Conservation (phyloP, 2,113 vertebrate species). For the Microcebus griseorufus region DNA sequence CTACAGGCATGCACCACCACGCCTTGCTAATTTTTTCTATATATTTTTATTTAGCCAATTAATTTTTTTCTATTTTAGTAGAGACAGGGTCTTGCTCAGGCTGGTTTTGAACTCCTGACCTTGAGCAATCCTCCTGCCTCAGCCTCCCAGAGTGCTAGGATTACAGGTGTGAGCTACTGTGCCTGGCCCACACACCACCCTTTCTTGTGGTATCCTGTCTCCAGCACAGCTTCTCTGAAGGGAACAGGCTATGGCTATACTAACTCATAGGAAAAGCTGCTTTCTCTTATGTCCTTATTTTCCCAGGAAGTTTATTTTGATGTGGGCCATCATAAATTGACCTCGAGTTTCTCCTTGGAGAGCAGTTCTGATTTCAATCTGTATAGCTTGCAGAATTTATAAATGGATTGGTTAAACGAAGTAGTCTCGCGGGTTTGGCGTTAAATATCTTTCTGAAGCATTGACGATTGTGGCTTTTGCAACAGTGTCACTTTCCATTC, state of each 20-base stretch:
- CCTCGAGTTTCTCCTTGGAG: neutral
- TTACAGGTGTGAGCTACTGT: too few species aligned
- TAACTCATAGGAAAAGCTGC: neutral
- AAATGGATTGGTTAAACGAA: constrained; percentile 15
- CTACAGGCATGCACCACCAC: too few species aligned
- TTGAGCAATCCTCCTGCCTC: too few species aligned
- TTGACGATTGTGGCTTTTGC: constrained; percentile 21
- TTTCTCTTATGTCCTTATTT: neutral
- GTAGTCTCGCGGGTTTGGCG: neutral
- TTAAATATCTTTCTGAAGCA: constrained; percentile 27
- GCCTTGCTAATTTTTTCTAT: too few species aligned
- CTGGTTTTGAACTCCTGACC: too few species aligned
- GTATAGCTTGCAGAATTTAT: neutral
- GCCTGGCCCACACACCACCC: too few species aligned
- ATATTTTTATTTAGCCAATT: too few species aligned
- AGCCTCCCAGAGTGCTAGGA: too few species aligned
- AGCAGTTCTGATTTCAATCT: constrained; percentile 23
- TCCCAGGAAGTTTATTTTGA: neutral
- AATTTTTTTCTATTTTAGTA: too few species aligned
- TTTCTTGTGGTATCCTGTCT: neutral
- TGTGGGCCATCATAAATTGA: neutral
- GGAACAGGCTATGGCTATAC: neutral
- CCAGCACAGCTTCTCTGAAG: neutral
- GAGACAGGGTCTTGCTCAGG: too few species aligned
- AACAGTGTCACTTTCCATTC: neutral